These are phyloP conservation scores for Aurelia aurita complex sp. Pacific DNA, from an alignment of 30 jellyfish, hydroid and myxozoan genomes.

Conservation along the genomic window DNA sequence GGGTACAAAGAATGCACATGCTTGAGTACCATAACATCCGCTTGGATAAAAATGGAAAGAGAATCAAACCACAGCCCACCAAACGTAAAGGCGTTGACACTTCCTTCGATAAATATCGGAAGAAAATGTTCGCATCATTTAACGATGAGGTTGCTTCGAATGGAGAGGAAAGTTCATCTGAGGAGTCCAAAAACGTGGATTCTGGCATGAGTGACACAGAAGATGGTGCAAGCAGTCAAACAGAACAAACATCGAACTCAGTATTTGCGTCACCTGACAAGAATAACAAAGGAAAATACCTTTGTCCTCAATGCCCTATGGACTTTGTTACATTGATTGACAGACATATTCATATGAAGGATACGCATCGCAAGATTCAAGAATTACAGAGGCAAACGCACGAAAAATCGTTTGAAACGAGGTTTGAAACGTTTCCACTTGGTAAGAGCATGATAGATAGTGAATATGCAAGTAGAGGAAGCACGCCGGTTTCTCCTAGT, in stretches of 20 bases:
- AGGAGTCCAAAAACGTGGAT: not conserved
- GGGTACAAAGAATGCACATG: constrained; percentile 42
- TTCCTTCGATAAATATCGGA: constrained; percentile 12
- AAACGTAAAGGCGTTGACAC: not conserved
- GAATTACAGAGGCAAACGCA: no score
- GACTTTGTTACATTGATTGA: constrained; percentile 18
- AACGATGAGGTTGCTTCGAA: not conserved
- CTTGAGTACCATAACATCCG: constrained; percentile 6
- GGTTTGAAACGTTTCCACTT: no score
- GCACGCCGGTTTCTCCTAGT: no score
- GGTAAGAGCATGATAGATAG: no score
- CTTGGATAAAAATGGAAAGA: constrained; percentile 22
- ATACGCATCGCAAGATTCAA: constrained; percentile 1
- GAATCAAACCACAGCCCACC: not conserved
- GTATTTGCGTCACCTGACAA: not conserved
- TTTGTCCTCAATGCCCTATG: constrained; percentile 30
- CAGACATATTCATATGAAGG: constrained; percentile 35
- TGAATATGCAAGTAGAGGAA: no score
- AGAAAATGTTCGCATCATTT: not conserved
- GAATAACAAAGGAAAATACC: not conserved
- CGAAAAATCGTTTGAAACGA: no score
- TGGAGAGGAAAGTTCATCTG: not conserved
- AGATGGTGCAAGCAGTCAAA: not conserved
- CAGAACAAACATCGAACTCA: not conserved
- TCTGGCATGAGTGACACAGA: not conserved